Evolutionary conservation across 2,888 invertebrate genomes (phyloP).

Genomic region (Diloba caeruleocephala): DNA sequence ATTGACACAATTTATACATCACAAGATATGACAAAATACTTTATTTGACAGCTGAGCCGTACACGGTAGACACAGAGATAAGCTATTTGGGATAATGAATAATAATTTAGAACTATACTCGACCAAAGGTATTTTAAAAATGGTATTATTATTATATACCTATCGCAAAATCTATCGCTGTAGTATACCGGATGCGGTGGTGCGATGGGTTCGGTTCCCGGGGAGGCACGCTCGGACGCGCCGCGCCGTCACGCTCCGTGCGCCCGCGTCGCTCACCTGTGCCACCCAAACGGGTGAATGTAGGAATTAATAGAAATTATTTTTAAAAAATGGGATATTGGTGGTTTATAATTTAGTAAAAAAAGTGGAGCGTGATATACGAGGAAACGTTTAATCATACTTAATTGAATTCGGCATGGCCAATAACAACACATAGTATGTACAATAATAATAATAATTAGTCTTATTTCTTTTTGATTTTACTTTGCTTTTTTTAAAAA

Average conservation of each 20-base stretch:
- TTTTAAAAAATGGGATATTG: background rate
- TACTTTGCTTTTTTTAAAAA: too few relatives aligned
- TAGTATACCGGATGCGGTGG: conserved; percentile 73
- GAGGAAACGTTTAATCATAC: too few relatives aligned
- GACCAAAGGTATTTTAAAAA: background rate
- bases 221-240: conserved; percentile 75
- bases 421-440: too few relatives aligned
- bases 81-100: too few relatives aligned
- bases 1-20: too few relatives aligned
- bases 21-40: too few relatives aligned
- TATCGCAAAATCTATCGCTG: conserved; percentile 53
- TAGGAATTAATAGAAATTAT: conserved; percentile 37
- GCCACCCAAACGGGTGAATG: conserved; percentile 36
- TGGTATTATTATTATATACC: conserved; percentile 11
- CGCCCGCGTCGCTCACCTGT: conserved; percentile 49
- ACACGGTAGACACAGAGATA: too few relatives aligned
- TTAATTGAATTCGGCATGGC: too few relatives aligned
- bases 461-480: too few relatives aligned
- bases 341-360: conserved; percentile 1
- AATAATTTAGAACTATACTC: too few relatives aligned
- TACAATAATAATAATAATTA: too few relatives aligned
- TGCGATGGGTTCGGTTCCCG: conserved; percentile 70
- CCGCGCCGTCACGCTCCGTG: conserved; percentile 73
- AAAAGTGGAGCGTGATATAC: background rate
- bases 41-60: too few relatives aligned